These are phyloP conservation scores for Hirudinaria manillensis DNA, from an alignment of 2,888 invertebrate genomes.

Conservation along the genomic window DNA sequence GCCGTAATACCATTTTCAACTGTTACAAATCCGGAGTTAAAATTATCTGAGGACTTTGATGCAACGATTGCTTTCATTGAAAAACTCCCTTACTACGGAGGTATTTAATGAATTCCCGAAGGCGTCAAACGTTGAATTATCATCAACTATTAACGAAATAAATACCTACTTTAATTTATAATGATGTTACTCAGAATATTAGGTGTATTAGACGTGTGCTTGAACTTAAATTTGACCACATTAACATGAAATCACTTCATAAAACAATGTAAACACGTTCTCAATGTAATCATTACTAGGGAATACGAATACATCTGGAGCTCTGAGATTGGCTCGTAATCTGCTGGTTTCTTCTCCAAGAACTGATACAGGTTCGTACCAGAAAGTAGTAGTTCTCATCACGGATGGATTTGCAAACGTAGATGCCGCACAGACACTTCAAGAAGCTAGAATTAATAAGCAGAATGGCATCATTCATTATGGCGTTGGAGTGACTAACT, in stretches of 20 bases:
- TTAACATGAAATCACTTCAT: no score
- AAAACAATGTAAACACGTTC: no score
- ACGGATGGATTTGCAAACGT: constrained; percentile 34
- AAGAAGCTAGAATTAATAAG: constrained; percentile 30
- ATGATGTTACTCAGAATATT: no score
- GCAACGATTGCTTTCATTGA: not conserved
- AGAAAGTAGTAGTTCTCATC: constrained; percentile 22
- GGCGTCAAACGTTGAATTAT: no score
- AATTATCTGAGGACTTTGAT: not conserved
- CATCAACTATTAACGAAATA: no score
- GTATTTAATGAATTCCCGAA: no score
- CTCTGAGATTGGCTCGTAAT: constrained; percentile 23
- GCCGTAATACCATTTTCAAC: constrained; percentile 1
- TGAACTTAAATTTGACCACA: no score
- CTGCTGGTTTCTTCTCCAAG: not conserved
- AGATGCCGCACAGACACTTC: constrained; percentile 25
- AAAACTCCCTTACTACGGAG: not conserved
- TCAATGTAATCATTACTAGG: constrained; percentile 6
- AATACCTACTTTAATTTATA: no score
- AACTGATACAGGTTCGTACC: not conserved
- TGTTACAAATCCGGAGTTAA: not conserved
- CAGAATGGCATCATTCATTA: constrained; percentile 14
- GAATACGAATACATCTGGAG: constrained; percentile 33
- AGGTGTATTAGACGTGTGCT: no score
- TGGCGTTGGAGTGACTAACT: constrained; percentile 22